Conservation (phyloP, 2,888 invertebrate species). For the Drosophila anceps region DNA sequence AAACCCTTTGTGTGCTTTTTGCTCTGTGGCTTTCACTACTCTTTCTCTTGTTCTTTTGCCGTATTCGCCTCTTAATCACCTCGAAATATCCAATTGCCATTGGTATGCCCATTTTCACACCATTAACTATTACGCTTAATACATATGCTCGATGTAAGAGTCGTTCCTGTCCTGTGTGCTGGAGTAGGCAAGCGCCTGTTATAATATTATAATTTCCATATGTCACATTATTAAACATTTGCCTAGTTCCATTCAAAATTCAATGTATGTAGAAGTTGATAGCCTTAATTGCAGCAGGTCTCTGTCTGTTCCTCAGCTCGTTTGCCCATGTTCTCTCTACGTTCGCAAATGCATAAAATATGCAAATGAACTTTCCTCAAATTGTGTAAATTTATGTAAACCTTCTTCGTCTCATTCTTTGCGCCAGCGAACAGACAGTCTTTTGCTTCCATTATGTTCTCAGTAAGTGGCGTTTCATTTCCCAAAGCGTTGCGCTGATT, state of each 20-base stretch:
- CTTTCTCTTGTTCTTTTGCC: not conserved
- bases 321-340: slow-evolving; percentile 3
- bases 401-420: slow-evolving; percentile 41
- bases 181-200: slow-evolving; percentile 10
- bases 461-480: slow-evolving; percentile 42
- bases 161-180: not conserved
- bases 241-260: slow-evolving; percentile 52
- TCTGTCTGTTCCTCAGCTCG: slow-evolving; percentile 5
- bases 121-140: not conserved
- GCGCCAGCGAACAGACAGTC: slow-evolving; percentile 20
- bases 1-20: not conserved
- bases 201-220: slow-evolving; percentile 13
- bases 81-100: not conserved
- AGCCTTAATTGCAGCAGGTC: slow-evolving; percentile 60
- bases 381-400: slow-evolving; percentile 69
- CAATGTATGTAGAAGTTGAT: slow-evolving; percentile 60
- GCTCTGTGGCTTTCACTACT: not conserved
- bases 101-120: slow-evolving; percentile 1
- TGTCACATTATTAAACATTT: slow-evolving; percentile 40
- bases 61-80: not conserved
- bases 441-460: slow-evolving; percentile 3
- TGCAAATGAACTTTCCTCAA: slow-evolving; percentile 67
- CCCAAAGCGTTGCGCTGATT: slow-evolving; percentile 35
- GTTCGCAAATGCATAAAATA: slow-evolving; percentile 63
- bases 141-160: not conserved